A percentile compares a stretch with the other conserved stretches of the same genome.
These are phyloP conservation scores for Brachyptera putata DNA, from an alignment of 2,888 invertebrate species.

Conservation along the genomic window DNA sequence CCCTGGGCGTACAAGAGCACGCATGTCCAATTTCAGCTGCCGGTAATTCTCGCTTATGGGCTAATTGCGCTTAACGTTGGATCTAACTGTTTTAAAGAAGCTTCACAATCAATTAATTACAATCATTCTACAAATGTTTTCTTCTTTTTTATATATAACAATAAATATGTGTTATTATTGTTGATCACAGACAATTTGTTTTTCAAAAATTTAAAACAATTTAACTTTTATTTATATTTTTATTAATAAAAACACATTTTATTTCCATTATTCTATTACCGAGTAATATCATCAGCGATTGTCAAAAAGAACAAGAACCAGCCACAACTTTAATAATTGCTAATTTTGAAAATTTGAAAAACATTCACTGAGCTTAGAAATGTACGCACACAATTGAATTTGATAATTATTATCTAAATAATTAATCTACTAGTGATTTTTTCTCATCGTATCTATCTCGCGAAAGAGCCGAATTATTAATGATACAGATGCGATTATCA, in stretches of 20 bases:
- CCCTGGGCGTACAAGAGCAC: too few species aligned
- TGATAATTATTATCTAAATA: too few species aligned
- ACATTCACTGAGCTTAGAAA: slow-evolving; percentile 16
- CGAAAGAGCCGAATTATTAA: too few species aligned
- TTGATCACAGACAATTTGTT: slow-evolving; percentile 27
- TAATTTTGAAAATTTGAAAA: slow-evolving; percentile 11
- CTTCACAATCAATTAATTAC: background rate
- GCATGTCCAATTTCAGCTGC: too few species aligned
- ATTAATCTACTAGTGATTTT: background rate
- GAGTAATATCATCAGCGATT: slow-evolving; percentile 13
- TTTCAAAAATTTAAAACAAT: slow-evolving; percentile 17
- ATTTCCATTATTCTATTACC: background rate
- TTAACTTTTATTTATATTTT: background rate
- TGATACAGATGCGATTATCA: too few species aligned
- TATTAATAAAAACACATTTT: slow-evolving; percentile 4
- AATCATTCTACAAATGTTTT: background rate
- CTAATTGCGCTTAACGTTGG: background rate
- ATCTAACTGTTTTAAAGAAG: background rate
- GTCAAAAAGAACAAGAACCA: slow-evolving; percentile 19
- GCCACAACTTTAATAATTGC: slow-evolving; percentile 2
- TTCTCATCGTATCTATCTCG: too few species aligned
- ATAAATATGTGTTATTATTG: slow-evolving; percentile 21
- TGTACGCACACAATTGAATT: too few species aligned
- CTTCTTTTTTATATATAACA: slow-evolving; percentile 7
- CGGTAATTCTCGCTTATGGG: background rate